phyloP scores from a whole-genome alignment of 2,113 vertebrate species.

The Daphoenositta chrysoptera region DNA sequence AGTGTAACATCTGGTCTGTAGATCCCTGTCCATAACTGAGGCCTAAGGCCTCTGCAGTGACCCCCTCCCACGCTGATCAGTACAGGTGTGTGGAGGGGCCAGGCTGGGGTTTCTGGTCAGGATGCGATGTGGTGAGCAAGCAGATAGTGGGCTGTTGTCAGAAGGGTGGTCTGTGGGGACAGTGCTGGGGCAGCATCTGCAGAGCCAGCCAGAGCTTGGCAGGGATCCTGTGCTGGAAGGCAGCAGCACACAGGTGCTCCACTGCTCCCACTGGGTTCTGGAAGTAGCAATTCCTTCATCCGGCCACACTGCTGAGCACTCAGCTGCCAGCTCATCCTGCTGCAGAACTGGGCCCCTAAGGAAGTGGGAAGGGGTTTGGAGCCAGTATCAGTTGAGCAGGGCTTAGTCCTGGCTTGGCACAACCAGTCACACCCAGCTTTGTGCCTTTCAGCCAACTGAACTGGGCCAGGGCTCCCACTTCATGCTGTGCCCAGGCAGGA shows the following conservation, averaged over 20 bases:
- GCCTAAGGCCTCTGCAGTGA: background rate
- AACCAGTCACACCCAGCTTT: background rate
- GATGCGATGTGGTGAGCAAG: background rate
- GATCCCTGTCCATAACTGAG: background rate
- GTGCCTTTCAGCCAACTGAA: background rate
- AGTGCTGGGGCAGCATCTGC: background rate
- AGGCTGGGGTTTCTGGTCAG: background rate
- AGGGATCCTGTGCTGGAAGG: background rate
- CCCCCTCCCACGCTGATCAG: too few species aligned
- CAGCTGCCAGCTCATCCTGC: background rate
- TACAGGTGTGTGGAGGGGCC: background rate
- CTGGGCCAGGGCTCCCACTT: background rate
- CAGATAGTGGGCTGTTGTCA: background rate
- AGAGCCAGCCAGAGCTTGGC: background rate
- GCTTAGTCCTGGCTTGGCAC: background rate
- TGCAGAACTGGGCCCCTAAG: background rate
- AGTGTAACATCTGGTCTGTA: background rate
- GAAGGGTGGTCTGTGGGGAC: background rate
- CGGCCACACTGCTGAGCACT: accelerated
- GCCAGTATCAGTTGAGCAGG: background rate
- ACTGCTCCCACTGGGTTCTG: background rate
- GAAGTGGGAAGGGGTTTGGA: background rate
- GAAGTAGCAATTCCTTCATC: background rate
- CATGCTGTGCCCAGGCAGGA: background rate
- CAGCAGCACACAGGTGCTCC: background rate